Base-by-base conservation (phyloP, 2,888 invertebrate species). In the Protonemura montana region DNA sequence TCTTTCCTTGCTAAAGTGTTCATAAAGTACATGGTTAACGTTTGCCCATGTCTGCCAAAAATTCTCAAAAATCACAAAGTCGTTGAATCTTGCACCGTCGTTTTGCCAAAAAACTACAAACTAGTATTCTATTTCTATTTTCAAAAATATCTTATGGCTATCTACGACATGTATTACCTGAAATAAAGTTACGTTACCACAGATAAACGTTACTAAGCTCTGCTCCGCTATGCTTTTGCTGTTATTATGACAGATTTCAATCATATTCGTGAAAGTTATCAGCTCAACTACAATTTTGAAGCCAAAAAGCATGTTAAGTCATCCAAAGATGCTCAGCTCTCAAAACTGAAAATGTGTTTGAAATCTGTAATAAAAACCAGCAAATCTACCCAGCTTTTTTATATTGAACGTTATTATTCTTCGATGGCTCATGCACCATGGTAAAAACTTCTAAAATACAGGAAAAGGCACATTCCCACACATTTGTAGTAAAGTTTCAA, bases 11-110 rank as follows among this genome's bases (percentile, higher is more conserved):
- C 83, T 82, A 41, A 83, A 83, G 13, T 13, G 42, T 41, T 29
- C 21, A 76, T 35, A 27, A 83, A 16, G 76, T 21, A 21, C 21
- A 21, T 59, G 16, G 59, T 41, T 35, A 26, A 41, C n/a, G 21
- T 16, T 27, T 83, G 83, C 16, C 10, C 35, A 83, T 1, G 26
- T 29, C 21, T 28, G 16, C 41, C 30, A 29, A 41, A 0, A 41
- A 27, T 83, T 29, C 16, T 76, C 83, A 83, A 59, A 16, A 83
- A 83, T 59, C 6, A 35, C 21, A 27, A 35, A 41, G 83, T n/a
- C 21, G n/a, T 41, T 27, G 41, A 41, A 59, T 59, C 59, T 59
- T 59, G 2, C 59, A 2, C 59, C 3, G 59, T 59, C 41, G 42
- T 6, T 35, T 83, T 6, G 59, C 59, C 59, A 59, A 59, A 59